These are phyloP conservation scores for Megamerina dolium DNA, from an alignment of 2,888 invertebrate genomes.

Conservation along the genomic window DNA sequence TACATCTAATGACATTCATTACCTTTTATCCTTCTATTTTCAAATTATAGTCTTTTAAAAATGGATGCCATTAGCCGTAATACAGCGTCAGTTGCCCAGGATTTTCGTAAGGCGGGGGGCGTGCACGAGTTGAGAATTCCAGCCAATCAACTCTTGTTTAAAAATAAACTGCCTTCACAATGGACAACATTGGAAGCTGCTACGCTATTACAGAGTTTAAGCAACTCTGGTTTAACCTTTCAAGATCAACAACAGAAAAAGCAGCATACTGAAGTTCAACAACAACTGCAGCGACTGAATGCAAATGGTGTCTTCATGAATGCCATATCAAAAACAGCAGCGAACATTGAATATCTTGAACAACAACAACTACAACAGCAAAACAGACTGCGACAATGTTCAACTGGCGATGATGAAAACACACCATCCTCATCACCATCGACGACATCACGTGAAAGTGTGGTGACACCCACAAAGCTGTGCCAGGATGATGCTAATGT, in stretches of 20 bases:
- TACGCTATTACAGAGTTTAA: conserved; percentile 40
- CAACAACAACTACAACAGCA: conserved; percentile 16
- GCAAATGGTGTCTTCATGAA: neutral
- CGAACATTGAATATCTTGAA: too few relatives aligned
- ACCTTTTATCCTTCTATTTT: neutral
- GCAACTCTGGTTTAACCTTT: conserved; percentile 25
- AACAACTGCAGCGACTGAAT: conserved; percentile 10
- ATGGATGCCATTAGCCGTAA: conserved; percentile 51
- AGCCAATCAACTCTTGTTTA: conserved; percentile 47
- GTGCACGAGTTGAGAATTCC: conserved; percentile 49
- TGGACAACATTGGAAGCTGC: conserved; percentile 47
- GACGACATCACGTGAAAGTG: conserved; percentile 24
- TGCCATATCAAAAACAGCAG: too few relatives aligned
- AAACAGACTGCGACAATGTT: conserved; percentile 35
- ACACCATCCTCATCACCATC: conserved; percentile 38
- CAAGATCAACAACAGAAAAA: conserved; percentile 19
- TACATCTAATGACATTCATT: neutral
- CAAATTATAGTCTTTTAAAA: conserved; percentile 44
- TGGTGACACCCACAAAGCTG: conserved; percentile 34
- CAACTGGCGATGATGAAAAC: conserved; percentile 40
- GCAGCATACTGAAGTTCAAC: too few relatives aligned
- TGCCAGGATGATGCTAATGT: conserved; percentile 18
- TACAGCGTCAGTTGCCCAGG: conserved; percentile 53
- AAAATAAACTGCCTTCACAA: conserved; percentile 48
- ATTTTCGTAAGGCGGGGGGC: conserved; percentile 62